Conservation (phyloP, 2,113 vertebrate genomes). For the Dunckerocampus dactyliophorus region DNA sequence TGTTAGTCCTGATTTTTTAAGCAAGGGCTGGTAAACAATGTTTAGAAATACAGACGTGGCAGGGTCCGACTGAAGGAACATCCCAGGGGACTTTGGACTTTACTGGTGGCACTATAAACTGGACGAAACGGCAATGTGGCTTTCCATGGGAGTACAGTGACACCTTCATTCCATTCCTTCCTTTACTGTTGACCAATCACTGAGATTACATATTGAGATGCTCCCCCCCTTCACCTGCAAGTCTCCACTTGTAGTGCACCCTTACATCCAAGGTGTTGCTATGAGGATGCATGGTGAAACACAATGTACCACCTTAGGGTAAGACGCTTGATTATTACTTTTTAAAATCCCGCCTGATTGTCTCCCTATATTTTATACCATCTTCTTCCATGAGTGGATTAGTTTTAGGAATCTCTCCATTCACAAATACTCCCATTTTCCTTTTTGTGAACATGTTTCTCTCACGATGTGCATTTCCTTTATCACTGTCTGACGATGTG, state of each 20-base stretch:
- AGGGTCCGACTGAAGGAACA: constrained; percentile 12
- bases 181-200: constrained; percentile 1
- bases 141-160: constrained; percentile 33
- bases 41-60: not conserved
- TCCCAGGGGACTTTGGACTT: constrained; percentile 9
- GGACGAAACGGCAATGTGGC: constrained; percentile 41
- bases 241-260: constrained; percentile 35
- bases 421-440: constrained; percentile 4
- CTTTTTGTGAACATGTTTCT: not conserved
- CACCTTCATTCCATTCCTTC: constrained; percentile 2
- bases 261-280: constrained; percentile 54
- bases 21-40: constrained; percentile 36
- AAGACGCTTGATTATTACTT: constrained; percentile 63
- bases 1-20: constrained; percentile 43
- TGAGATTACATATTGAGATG: constrained; percentile 54
- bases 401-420: not conserved
- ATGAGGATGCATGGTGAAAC: constrained; percentile 75
- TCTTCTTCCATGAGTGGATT: not conserved
- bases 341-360: not conserved
- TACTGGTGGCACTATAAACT: constrained; percentile 23
- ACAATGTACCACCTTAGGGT: constrained; percentile 79
- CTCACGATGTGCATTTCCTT: not conserved
- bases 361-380: not conserved
- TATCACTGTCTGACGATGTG: not conserved
- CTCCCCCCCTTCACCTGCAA: not conserved